Evolutionary conservation across 2,888 invertebrate genomes (phyloP).

Genomic region (Campopleginae sp.): DNA sequence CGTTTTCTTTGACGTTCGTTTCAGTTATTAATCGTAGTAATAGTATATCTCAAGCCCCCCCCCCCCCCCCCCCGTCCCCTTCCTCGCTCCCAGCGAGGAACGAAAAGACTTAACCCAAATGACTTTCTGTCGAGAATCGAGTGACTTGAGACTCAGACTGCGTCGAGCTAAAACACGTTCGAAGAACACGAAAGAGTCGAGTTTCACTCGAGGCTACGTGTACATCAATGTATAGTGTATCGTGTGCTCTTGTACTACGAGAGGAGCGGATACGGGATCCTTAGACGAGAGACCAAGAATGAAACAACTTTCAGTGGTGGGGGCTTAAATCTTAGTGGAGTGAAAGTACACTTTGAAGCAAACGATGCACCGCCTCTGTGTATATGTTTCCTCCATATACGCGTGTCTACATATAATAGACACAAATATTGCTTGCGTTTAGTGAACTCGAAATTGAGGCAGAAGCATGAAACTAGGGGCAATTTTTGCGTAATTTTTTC

Average conservation of each 20-base stretch:
- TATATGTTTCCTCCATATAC: not conserved
- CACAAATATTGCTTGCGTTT: not conserved
- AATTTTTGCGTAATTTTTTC: not conserved
- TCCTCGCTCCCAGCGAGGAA: not conserved
- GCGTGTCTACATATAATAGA: not conserved
- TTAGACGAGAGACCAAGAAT: conserved; percentile 35
- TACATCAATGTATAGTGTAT: conserved; percentile 25
- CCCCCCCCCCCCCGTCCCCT: not conserved
- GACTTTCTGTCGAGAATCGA: not conserved
- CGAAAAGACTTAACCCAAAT: conserved; percentile 35
- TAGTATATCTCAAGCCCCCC: not conserved
- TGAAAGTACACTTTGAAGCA: conserved; percentile 32
- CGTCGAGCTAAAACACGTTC: not conserved
- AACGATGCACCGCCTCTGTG: not conserved
- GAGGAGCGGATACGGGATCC: conserved; percentile 30
- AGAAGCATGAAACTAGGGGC: not conserved
- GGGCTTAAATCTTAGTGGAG: conserved; percentile 17
- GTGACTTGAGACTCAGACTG: conserved; percentile 14
- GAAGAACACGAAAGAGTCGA: conserved; percentile 3
- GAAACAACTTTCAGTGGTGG: conserved; percentile 30
- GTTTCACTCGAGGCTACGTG: conserved; percentile 36
- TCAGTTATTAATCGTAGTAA: conserved; percentile 56
- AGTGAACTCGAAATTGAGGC: not conserved
- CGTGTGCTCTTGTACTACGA: conserved; percentile 22
- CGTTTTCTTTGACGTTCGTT: conserved; percentile 47